Conservation (phyloP, 2,888 invertebrate species). For the Byasa hedistus region DNA sequence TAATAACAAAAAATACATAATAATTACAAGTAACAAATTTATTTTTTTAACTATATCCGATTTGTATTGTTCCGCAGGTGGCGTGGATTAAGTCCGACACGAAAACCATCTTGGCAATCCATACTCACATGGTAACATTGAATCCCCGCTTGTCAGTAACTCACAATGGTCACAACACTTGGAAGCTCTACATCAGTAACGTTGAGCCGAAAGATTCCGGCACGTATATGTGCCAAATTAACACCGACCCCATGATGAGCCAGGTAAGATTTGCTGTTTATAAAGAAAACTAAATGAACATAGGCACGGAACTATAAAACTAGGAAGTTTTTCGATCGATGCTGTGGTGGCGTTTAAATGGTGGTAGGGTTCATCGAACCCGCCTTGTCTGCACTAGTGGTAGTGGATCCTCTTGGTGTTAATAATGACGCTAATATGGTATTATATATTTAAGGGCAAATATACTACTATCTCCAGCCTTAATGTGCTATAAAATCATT, state of each 20-base stretch:
- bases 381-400: background rate
- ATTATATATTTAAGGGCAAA: background rate
- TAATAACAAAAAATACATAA: background rate
- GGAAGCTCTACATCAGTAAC: slow-evolving; percentile 93
- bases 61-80: slow-evolving; percentile 80
- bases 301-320: background rate
- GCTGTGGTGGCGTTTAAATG: background rate
- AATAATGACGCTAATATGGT: background rate
- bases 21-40: too few species aligned
- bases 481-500: too few species aligned
- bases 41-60: background rate
- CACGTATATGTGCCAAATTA: slow-evolving; percentile 96
- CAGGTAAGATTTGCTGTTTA: slow-evolving; percentile 80
- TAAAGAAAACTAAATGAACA: background rate
- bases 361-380: background rate
- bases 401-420: background rate
- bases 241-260: slow-evolving; percentile 93
- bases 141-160: slow-evolving; percentile 91
- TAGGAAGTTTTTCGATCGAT: background rate
- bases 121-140: slow-evolving; percentile 93
- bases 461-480: too few species aligned
- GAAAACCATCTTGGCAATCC: slow-evolving; percentile 92
- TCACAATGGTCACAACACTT: slow-evolving; percentile 95
- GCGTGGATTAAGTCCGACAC: slow-evolving; percentile 96
- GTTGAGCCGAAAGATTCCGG: slow-evolving; percentile 95